Evolutionary conservation across 2,797 vertebrate species (phyloP).

Genomic region (Sebastes hubbsi): DNA sequence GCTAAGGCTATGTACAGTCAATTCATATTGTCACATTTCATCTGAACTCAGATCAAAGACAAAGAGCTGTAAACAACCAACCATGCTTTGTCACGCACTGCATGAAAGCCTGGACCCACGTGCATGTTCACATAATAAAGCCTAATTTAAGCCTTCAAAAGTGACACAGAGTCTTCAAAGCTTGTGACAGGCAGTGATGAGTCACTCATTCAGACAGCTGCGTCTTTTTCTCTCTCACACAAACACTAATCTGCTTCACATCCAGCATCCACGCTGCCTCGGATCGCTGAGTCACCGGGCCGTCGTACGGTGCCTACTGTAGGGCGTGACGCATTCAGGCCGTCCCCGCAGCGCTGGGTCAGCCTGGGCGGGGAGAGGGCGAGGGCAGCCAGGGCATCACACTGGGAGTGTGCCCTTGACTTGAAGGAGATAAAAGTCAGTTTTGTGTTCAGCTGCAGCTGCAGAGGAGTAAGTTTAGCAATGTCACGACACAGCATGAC

Average conservation of each 20-base stretch:
- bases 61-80: neutral
- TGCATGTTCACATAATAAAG: slow-evolving; percentile 8
- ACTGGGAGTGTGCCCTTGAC: slow-evolving; percentile 38
- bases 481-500: slow-evolving; percentile 31
- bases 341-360: slow-evolving; percentile 32
- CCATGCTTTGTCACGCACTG: neutral
- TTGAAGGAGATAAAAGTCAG: slow-evolving; percentile 10
- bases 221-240: slow-evolving; percentile 8
- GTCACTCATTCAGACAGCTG: slow-evolving; percentile 57
- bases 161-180: slow-evolving; percentile 45
- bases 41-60: neutral
- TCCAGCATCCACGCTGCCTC: slow-evolving; percentile 42
- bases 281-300: slow-evolving; percentile 65
- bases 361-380: neutral
- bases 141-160: slow-evolving; percentile 20
- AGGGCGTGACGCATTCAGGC: slow-evolving; percentile 55
- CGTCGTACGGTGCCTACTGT: slow-evolving; percentile 41
- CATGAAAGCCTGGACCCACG: slow-evolving; percentile 4
- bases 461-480: neutral
- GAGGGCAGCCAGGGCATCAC: slow-evolving; percentile 34
- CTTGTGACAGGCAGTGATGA: slow-evolving; percentile 30
- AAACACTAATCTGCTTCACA: slow-evolving; percentile 35
- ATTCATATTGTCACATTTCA: neutral
- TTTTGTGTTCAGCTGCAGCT: slow-evolving; percentile 28
- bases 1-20: neutral